Conservation (phyloP, 2,797 vertebrate species). For the Molossus molossus region DNA sequence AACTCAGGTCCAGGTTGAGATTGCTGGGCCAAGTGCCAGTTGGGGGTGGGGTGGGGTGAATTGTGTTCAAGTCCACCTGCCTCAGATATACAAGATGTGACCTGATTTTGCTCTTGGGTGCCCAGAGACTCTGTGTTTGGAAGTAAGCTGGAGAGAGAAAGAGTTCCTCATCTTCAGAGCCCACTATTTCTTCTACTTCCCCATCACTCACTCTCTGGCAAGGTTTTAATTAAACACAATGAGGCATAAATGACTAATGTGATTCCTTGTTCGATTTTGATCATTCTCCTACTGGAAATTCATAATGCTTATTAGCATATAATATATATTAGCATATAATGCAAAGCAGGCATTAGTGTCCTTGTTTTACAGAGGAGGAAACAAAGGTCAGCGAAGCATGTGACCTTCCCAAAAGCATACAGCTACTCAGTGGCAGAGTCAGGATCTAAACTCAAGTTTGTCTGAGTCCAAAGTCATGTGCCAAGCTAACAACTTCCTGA, state of each 20-base stretch:
- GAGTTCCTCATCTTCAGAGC: not conserved
- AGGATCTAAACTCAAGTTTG: conserved; percentile 11
- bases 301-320: not conserved
- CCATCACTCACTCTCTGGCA: not conserved
- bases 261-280: not conserved
- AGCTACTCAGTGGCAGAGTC: not conserved
- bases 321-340: not conserved
- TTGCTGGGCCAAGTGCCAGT: not conserved
- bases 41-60: not conserved
- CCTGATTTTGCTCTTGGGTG: not conserved
- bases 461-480: not conserved
- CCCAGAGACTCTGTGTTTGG: not conserved
- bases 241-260: not conserved
- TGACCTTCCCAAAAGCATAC: not conserved
- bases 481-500: not conserved
- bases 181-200: not conserved
- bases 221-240: conserved; percentile 17
- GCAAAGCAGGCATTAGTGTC: not conserved
- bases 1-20: not conserved
- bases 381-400: not conserved
- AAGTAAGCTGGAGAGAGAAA: not conserved
- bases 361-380: conserved; percentile 25
- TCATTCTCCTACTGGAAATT: not conserved
- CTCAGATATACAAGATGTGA: not conserved
- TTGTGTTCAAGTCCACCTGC: not conserved